These are phyloP conservation scores for Chrysolina americana DNA, from an alignment of 2,888 invertebrate species.

Conservation along the genomic window DNA sequence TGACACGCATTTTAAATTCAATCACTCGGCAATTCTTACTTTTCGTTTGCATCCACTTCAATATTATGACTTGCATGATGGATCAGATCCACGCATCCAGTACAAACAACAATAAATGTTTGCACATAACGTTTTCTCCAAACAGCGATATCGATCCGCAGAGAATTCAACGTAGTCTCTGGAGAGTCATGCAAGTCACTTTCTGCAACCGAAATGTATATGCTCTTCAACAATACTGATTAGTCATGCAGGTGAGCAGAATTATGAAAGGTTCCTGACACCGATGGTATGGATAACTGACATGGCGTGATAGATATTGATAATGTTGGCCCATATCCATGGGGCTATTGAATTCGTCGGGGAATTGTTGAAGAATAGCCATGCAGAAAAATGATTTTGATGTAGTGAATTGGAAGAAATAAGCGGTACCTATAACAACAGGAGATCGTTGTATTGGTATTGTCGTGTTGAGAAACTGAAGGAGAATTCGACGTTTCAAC, in stretches of 20 bases:
- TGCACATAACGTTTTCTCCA: conserved; percentile 31
- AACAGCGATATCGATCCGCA: conserved; percentile 37
- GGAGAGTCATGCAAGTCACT: conserved; percentile 58
- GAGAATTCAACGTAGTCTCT: conserved; percentile 52
- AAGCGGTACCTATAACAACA: no score
- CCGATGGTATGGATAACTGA: conserved; percentile 36
- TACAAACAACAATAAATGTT: conserved; percentile 31
- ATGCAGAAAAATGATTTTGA: background rate
- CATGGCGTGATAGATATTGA: conserved; percentile 41
- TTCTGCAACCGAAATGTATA: conserved; percentile 54
- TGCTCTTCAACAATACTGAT: conserved; percentile 41
- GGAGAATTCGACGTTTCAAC: no score
- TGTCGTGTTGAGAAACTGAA: no score
- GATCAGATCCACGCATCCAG: conserved; percentile 32
- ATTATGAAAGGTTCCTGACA: conserved; percentile 49
- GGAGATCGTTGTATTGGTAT: no score
- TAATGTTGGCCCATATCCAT: conserved; percentile 37
- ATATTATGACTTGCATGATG: conserved; percentile 42
- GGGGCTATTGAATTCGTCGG: conserved; percentile 38
- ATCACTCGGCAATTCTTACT: background rate
- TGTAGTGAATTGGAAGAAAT: no score
- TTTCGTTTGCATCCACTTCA: conserved; percentile 12
- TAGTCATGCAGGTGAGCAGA: conserved; percentile 49
- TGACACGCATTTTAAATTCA: background rate
- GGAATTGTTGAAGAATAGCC: conserved; percentile 2